Percentiles rank a stretch among this genome's conserved stretches.
Evolutionary conservation across 2,113 vertebrate genomes (phyloP).

Genomic region (Microcebus griseorufus): DNA sequence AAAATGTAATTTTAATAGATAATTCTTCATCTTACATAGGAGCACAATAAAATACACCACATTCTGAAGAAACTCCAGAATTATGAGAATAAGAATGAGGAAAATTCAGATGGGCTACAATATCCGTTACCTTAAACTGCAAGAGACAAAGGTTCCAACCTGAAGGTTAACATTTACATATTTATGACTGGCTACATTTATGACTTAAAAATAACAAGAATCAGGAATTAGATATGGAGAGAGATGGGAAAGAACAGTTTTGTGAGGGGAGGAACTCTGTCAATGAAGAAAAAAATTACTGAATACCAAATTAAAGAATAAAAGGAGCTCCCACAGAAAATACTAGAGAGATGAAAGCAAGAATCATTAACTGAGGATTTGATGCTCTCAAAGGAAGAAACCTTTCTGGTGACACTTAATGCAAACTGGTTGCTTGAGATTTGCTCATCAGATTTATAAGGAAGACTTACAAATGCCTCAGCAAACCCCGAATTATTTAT

Average conservation of each 20-base stretch:
- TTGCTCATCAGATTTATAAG: constrained; percentile 57
- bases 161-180: constrained; percentile 64
- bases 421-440: constrained; percentile 59
- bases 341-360: constrained; percentile 12
- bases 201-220: constrained; percentile 64
- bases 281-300: constrained; percentile 43
- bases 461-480: constrained; percentile 70
- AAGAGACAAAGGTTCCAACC: constrained; percentile 69
- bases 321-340: constrained; percentile 53
- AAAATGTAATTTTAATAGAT: constrained; percentile 87
- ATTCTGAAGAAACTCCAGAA: constrained; percentile 83
- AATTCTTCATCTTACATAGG: constrained; percentile 86
- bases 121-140: constrained; percentile 62
- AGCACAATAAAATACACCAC: constrained; percentile 87
- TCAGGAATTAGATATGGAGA: neutral
- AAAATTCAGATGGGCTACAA: constrained; percentile 75
- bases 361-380: neutral
- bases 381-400: constrained; percentile 70
- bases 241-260: neutral
- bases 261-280: neutral
- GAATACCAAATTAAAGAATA: constrained; percentile 63
- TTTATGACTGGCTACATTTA: constrained; percentile 51
- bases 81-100: constrained; percentile 73
- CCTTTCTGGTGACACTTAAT: constrained; percentile 54
- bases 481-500: constrained; percentile 60